Base-by-base conservation (phyloP, 2,113 vertebrate genomes). In the Zootoca vivipara region DNA sequence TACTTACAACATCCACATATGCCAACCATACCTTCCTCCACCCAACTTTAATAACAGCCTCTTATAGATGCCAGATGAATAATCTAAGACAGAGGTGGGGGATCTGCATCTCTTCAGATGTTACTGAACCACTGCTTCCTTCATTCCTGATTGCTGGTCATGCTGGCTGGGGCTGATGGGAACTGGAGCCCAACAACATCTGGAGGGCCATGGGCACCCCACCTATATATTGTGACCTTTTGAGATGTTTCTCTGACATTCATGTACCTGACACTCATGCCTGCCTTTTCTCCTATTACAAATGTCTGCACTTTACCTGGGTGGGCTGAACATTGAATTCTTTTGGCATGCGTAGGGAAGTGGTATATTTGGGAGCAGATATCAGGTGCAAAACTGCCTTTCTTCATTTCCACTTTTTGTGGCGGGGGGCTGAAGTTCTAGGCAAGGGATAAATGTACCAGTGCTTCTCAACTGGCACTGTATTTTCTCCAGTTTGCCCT, bases 1-100 rank as follows among this genome's bases (percentile, higher is more conserved):
- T 89, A 89, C 79, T 95, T 89, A 90, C 62, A 64, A 87, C n/a
- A 38, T 89, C 7, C 16, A n/a, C 92, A 90, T 86, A 90, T 89
- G 70, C 77, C 92, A 83, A 80, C 73, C 58, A 4, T 90, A 38
- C 7, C 52, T 65, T 87, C 88, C 83, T 77, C 85, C 92, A 84
- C 42, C n/a, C 30, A 56, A 58, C 83, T 86, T 81, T 81, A 70
- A 73, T 73, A 58, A 56, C 20, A 74, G 20, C 20, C n/a, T 72
- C 18, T 73, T 73, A 85, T 58, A 56, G 70, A 33, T 56, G 20
- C 69, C 69, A 84, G 69, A 72, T 84, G 46, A 58, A 73, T 20
- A 73, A 73, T 4, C 15, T n/a, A 35, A 73, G 70, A 18, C 12
- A 35, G n/a, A 20, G 58, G 58, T 62, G 58, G 18, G 58, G 18